These are phyloP conservation scores for Busseola fusca DNA, from an alignment of 2,888 invertebrate genomes.

Conservation along the genomic window DNA sequence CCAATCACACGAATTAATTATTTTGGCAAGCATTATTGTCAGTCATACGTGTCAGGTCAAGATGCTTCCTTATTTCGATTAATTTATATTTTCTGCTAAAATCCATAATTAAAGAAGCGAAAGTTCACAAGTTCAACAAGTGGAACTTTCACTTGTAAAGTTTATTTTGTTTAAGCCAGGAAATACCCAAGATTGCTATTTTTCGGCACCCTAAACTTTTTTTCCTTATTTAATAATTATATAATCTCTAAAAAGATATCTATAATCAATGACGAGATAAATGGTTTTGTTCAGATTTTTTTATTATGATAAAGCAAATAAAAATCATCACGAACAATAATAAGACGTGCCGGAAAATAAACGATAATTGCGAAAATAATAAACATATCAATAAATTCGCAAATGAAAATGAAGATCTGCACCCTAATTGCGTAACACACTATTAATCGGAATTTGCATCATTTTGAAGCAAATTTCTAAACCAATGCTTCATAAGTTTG, in stretches of 20 bases:
- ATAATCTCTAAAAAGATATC: neutral
- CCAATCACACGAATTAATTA: conserved; percentile 19
- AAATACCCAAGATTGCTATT: neutral
- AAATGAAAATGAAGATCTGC: neutral
- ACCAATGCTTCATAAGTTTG: too few relatives aligned
- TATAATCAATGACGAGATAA: neutral
- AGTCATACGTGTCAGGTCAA: conserved; percentile 11
- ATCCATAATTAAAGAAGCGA: too few relatives aligned
- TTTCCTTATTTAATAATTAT: too few relatives aligned
- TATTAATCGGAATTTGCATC: too few relatives aligned
- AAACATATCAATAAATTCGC: neutral
- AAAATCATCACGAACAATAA: neutral
- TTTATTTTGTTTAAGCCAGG: too few relatives aligned
- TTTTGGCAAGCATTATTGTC: conserved; percentile 43
- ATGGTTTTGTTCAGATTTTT: neutral
- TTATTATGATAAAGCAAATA: neutral
- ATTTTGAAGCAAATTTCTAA: too few relatives aligned
- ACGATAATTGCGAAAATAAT: neutral
- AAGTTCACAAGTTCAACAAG: too few relatives aligned
- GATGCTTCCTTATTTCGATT: conserved; percentile 31
- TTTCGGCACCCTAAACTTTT: neutral
- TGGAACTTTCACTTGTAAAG: too few relatives aligned
- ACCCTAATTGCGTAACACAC: too few relatives aligned
- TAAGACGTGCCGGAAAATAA: neutral
- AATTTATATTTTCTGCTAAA: conserved; percentile 20